phyloP scores from a whole-genome alignment of 2,797 vertebrate species.

The Arrhamphus sclerolepis region DNA sequence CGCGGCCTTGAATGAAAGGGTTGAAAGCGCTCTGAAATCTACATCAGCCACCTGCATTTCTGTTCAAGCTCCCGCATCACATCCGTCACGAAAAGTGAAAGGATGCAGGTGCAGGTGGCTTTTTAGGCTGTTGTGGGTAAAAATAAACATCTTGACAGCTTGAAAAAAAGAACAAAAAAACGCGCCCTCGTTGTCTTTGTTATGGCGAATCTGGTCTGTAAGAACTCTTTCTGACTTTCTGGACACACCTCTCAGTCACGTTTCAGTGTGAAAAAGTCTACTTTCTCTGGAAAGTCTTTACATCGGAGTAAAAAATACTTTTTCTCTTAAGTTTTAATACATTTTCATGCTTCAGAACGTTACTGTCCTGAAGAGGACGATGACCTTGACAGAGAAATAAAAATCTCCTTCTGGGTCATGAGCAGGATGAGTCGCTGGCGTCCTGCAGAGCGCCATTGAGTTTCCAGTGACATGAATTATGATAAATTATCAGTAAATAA shows the following conservation, averaged over 20 bases:
- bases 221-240: slow-evolving; percentile 30
- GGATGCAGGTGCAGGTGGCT: slow-evolving; percentile 70
- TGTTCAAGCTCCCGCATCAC: slow-evolving; percentile 43
- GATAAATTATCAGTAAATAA: slow-evolving; percentile 98
- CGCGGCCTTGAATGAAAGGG: slow-evolving; percentile 34
- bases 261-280: slow-evolving; percentile 34
- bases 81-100: slow-evolving; percentile 60
- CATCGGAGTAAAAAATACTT: too few species aligned
- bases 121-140: slow-evolving; percentile 58
- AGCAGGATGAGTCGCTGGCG: slow-evolving; percentile 23
- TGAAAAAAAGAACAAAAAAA: slow-evolving; percentile 39
- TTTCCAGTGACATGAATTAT: slow-evolving; percentile 94
- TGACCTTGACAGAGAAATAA: slow-evolving; percentile 42
- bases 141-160: slow-evolving; percentile 61
- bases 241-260: slow-evolving; percentile 13
- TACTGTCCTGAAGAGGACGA: neutral
- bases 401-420: slow-evolving; percentile 38
- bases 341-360: neutral
- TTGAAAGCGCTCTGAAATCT: slow-evolving; percentile 36
- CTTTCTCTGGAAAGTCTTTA: slow-evolving; percentile 5
- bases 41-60: slow-evolving; percentile 63
- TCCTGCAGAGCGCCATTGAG: slow-evolving; percentile 80
- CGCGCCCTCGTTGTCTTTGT: slow-evolving; percentile 44
- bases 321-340: neutral
- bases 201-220: slow-evolving; percentile 47